phyloP scores from a whole-genome alignment of 2,888 invertebrate genomes.

The Epinotia demarniana region DNA sequence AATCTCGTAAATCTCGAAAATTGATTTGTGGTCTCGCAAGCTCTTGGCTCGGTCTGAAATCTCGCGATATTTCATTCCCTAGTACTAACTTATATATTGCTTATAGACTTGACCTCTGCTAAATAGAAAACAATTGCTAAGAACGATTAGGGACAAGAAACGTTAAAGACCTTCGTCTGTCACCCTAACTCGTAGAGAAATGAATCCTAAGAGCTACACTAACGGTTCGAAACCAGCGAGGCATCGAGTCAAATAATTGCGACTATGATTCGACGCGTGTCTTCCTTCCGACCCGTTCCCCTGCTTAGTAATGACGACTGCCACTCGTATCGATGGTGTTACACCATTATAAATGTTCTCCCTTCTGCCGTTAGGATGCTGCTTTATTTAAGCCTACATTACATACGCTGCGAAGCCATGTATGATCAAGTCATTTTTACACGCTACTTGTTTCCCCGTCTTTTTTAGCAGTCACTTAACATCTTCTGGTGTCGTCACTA shows the following conservation, averaged over 20 bases:
- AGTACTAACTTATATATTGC: too few relatives aligned
- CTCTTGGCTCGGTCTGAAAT: too few relatives aligned
- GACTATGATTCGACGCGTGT: conserved; percentile 53
- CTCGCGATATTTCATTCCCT: too few relatives aligned
- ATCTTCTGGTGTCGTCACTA: too few relatives aligned
- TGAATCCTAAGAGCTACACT: conserved; percentile 17
- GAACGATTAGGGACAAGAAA: neutral
- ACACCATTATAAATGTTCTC: conserved; percentile 60
- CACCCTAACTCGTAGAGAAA: neutral
- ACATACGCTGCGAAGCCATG: too few relatives aligned
- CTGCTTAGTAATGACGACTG: conserved; percentile 66
- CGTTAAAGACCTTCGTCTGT: neutral
- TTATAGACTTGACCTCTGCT: too few relatives aligned
- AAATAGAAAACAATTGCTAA: neutral
- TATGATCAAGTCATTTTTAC: too few relatives aligned
- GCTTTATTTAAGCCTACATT: conserved; percentile 39
- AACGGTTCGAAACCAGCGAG: conserved; percentile 24
- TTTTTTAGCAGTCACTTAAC: too few relatives aligned
- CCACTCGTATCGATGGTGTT: conserved; percentile 57
- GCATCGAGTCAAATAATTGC: conserved; percentile 41
- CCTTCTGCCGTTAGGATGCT: conserved; percentile 55
- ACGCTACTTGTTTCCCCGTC: too few relatives aligned
- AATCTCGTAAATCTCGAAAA: too few relatives aligned
- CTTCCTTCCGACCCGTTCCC: conserved; percentile 54
- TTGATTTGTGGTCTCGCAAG: too few relatives aligned